Conservation (phyloP, 2,797 vertebrate species). For the Acrossocheilus fasciatus region DNA sequence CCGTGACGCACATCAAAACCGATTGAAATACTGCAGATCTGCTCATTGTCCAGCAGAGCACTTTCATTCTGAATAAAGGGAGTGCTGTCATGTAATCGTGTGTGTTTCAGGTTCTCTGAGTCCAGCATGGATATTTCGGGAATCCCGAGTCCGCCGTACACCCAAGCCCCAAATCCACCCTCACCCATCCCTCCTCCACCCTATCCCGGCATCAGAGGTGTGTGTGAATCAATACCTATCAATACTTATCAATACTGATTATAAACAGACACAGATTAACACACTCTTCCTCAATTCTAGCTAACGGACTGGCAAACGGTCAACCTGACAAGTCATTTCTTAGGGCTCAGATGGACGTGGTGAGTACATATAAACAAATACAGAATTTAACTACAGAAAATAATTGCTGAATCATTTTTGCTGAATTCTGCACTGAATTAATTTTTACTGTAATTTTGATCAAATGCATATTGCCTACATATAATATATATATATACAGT, state of each 20-base stretch:
- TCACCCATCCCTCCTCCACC: constrained; percentile 47
- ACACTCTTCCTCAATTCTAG: constrained; percentile 58
- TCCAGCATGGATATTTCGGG: constrained; percentile 25
- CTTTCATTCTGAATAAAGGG: background rate
- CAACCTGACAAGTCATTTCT: constrained; percentile 73
- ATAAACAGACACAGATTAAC: constrained; percentile 28
- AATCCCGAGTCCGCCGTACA: constrained; percentile 29
- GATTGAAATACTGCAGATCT: background rate
- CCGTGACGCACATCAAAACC: background rate
- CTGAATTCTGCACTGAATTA: background rate
- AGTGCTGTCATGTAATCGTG: background rate
- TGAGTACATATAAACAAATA: constrained; percentile 55
- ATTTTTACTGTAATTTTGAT: no score
- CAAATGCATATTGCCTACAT: no score
- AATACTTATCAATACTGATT: background rate
- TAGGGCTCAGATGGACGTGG: constrained; percentile 81
- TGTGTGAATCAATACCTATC: background rate
- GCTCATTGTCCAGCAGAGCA: background rate
- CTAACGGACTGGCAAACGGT: constrained; percentile 67
- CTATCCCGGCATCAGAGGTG: constrained; percentile 57
- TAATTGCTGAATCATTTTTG: background rate
- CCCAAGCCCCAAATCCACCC: constrained; percentile 30
- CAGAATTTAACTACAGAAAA: background rate
- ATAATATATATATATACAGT: no score
- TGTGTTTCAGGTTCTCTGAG: constrained; percentile 24